These are phyloP conservation scores for Oithona nana DNA, from an alignment of 2,888 invertebrate species.

Conservation along the genomic window DNA sequence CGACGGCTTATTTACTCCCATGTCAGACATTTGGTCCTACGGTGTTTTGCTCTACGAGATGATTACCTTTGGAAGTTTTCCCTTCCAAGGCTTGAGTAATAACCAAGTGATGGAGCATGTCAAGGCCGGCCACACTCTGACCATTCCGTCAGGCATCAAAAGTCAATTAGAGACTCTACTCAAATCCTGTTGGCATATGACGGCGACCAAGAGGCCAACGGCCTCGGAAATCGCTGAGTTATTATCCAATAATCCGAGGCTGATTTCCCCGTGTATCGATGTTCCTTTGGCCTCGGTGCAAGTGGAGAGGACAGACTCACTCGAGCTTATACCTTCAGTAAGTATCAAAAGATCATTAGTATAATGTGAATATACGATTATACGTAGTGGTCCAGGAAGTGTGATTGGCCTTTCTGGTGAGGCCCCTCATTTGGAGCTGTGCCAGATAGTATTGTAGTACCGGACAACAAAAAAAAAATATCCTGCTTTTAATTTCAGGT, in stretches of 20 bases:
- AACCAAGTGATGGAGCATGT: conserved; percentile 62
- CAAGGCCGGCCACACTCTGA: conserved; percentile 50
- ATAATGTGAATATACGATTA: conserved; percentile 21
- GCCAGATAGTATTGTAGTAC: too few relatives aligned
- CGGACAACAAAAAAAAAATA: too few relatives aligned
- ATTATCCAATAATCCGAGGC: conserved; percentile 51
- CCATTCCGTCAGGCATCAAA: conserved; percentile 54
- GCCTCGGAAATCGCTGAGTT: conserved; percentile 62
- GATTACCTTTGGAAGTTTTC: conserved; percentile 73
- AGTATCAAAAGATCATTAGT: too few relatives aligned
- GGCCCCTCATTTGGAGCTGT: too few relatives aligned
- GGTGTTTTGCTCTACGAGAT: conserved; percentile 69
- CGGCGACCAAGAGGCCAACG: conserved; percentile 47
- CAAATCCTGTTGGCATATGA: conserved; percentile 56
- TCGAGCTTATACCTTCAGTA: conserved; percentile 35
- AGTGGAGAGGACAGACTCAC: conserved; percentile 43
- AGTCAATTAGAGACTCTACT: conserved; percentile 55
- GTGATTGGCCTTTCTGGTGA: too few relatives aligned
- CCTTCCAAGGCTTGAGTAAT: conserved; percentile 70
- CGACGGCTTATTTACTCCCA: conserved; percentile 60
- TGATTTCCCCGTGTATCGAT: conserved; percentile 58
- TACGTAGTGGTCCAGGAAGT: too few relatives aligned
- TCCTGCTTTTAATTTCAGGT: too few relatives aligned
- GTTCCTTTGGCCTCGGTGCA: conserved; percentile 49
- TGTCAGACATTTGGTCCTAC: conserved; percentile 76